Evolutionary conservation across 2,888 invertebrate species (phyloP).

Genomic region (Theodoxus fluviatilis): DNA sequence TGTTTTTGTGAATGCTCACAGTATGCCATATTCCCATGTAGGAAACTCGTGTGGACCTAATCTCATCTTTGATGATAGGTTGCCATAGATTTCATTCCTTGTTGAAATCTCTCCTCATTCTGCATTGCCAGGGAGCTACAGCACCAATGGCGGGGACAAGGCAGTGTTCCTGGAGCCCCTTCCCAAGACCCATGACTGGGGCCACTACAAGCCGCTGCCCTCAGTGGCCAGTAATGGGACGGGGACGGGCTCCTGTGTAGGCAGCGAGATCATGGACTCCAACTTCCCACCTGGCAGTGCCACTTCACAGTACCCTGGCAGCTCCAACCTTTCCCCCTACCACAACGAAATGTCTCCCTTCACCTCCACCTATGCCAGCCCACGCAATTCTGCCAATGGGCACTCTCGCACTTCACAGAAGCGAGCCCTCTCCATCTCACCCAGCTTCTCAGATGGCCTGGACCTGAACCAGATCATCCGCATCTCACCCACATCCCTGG

Average conservation of each 20-base stretch:
- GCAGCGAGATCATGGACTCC: slow-evolving; percentile 37
- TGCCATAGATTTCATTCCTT: too few relatives aligned
- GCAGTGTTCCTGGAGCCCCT: slow-evolving; percentile 53
- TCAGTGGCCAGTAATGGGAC: slow-evolving; percentile 32
- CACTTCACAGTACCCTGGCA: slow-evolving; percentile 44
- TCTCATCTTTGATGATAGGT: too few relatives aligned
- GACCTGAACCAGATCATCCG: slow-evolving; percentile 66
- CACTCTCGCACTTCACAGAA: slow-evolving; percentile 51
- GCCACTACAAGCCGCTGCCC: slow-evolving; percentile 52
- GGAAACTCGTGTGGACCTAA: too few relatives aligned
- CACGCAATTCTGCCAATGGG: slow-evolving; percentile 57
- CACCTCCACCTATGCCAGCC: slow-evolving; percentile 58
- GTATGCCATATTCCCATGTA: too few relatives aligned
- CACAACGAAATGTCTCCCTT: slow-evolving; percentile 52
- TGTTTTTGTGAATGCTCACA: too few relatives aligned
- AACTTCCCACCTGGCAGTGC: slow-evolving; percentile 39
- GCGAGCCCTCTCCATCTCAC: slow-evolving; percentile 60
- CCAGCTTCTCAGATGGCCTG: slow-evolving; percentile 57
- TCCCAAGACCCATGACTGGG: slow-evolving; percentile 49
- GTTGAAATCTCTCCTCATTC: too few relatives aligned
- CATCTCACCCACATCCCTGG: slow-evolving; percentile 66
- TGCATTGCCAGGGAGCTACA: slow-evolving; percentile 31
- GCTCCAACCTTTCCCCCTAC: slow-evolving; percentile 54
- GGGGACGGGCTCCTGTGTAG: slow-evolving; percentile 28
- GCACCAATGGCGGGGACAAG: slow-evolving; percentile 38